Evolutionary conservation across 2,888 invertebrate species (phyloP), one percentile per base, ranked within the genome.

Genomic region (Drosophila monieri): DNA sequence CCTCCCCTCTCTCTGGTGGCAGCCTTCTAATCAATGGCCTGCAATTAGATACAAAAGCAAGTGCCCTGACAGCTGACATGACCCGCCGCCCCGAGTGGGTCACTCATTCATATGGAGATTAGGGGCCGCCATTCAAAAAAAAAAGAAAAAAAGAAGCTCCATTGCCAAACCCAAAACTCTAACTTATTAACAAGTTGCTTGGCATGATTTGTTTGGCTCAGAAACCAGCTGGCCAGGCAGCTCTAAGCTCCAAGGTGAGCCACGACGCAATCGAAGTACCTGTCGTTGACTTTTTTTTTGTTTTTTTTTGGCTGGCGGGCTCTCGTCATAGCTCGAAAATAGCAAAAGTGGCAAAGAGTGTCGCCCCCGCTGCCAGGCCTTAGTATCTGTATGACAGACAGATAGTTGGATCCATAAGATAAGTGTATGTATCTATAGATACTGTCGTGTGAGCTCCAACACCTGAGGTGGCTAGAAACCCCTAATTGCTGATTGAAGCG

Each of bases 261-360:
- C 25, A 66, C 66, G 53, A 71, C 75, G 78, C 64, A 79, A 83
- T 79, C 79, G 52, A 87, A 85, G 65, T 86, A 80, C 76, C 78
- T 80, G 76, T 80, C 15, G 57, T 23, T 12, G 44, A 21, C 47
- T 14, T 23, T 10, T n/a, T n/a, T n/a, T n/a, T n/a, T n/a, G n/a
- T n/a, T 47, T 10, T 27, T 25, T 21, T 27, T 27, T 9, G 27
- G 27, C 9, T 27, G 27, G 27, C 9, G 27, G 18, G 41, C 66
- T 52, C 48, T 43, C 54, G 60, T 75, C 73, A 74, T 65, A 77
- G 64, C 61, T 53, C 78, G 53, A 61, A 87, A 80, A 85, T 76
- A 85, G 76, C 69, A 48, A 64, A 64, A 59, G 35, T 69, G 60
- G 69, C 44, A 66, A 69, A 18, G 18, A 1, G 18, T 67, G 58